Percentiles rank a stretch among this genome's conserved stretches.
Conservation (phyloP, 2,888 invertebrate species). For the Imbricaverruca yamaguchii region DNA sequence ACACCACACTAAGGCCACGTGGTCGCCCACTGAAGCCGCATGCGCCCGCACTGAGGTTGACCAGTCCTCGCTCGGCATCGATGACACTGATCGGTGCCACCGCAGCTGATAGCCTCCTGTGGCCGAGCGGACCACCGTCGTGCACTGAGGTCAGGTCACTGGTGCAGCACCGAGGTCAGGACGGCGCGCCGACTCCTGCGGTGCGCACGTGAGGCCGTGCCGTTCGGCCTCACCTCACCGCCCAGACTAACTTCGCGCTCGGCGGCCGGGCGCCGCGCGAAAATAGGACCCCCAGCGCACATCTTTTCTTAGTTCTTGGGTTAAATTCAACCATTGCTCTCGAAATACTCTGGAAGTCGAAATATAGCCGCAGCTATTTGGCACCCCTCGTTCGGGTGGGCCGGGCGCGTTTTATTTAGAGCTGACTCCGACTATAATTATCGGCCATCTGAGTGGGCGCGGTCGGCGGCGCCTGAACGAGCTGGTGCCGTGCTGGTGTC, state of each 20-base stretch:
- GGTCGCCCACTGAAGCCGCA: too few relatives aligned
- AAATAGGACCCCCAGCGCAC: conserved; percentile 20
- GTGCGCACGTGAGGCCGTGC: background rate
- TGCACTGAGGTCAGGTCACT: background rate
- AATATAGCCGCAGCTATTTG: conserved; percentile 3
- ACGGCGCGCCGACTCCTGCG: background rate
- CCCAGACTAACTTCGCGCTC: background rate
- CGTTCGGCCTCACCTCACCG: background rate
- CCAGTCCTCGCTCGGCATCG: too few relatives aligned
- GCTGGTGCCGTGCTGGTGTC: too few relatives aligned
- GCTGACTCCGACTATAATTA: background rate
- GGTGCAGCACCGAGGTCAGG: background rate
- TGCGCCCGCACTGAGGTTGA: too few relatives aligned
- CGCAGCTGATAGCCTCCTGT: too few relatives aligned
- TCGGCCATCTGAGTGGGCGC: background rate
- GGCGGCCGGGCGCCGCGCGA: conserved; percentile 9
- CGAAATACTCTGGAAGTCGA: conserved; percentile 21
- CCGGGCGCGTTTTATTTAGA: conserved; percentile 13
- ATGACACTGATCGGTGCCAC: too few relatives aligned
- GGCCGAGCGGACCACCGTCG: too few relatives aligned
- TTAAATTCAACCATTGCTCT: conserved; percentile 21
- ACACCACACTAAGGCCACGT: too few relatives aligned
- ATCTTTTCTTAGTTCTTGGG: conserved; percentile 20
- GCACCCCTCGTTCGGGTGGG: background rate
- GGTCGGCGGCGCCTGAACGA: background rate